Percentiles rank a stretch among this genome's conserved stretches.
These are phyloP conservation scores for Dicranocentrus wangi DNA, from an alignment of 2,888 invertebrate species.

Conservation along the genomic window DNA sequence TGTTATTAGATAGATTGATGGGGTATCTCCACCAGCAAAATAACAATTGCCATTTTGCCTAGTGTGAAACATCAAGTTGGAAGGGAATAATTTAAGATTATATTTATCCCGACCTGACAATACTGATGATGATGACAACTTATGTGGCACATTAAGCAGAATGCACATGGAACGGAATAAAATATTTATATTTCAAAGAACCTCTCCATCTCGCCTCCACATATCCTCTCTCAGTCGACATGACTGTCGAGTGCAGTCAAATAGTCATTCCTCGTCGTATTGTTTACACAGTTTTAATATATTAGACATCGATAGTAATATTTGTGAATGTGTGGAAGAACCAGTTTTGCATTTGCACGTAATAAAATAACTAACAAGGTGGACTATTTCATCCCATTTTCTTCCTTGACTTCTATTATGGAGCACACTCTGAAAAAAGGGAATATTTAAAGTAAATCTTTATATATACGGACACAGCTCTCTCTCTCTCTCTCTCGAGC, in stretches of 20 bases:
- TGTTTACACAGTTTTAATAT: conserved; percentile 46
- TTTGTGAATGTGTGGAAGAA: conserved; percentile 40
- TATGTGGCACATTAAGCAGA: conserved; percentile 45
- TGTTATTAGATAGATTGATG: conserved; percentile 1
- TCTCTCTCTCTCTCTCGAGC: background rate
- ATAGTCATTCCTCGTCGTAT: conserved; percentile 6
- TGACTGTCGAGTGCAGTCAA: conserved; percentile 10
- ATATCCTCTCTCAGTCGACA: background rate
- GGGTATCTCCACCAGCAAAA: background rate
- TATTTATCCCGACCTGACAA: conserved; percentile 42
- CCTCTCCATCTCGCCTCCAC: background rate
- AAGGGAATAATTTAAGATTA: conserved; percentile 51
- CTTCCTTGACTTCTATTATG: conserved; percentile 30
- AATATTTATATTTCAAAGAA: conserved; percentile 1
- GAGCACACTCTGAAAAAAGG: background rate
- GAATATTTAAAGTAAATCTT: conserved; percentile 13
- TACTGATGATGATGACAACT: conserved; percentile 57
- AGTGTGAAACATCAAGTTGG: conserved; percentile 31
- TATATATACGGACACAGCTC: background rate
- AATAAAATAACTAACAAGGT: conserved; percentile 43
- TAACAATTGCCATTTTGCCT: background rate
- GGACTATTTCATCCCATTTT: conserved; percentile 49
- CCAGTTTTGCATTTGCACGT: conserved; percentile 58
- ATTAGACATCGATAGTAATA: conserved; percentile 47
- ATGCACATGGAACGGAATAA: conserved; percentile 32